phyloP scores from a whole-genome alignment of 2,888 invertebrate species.

The Onchidella celtica region DNA sequence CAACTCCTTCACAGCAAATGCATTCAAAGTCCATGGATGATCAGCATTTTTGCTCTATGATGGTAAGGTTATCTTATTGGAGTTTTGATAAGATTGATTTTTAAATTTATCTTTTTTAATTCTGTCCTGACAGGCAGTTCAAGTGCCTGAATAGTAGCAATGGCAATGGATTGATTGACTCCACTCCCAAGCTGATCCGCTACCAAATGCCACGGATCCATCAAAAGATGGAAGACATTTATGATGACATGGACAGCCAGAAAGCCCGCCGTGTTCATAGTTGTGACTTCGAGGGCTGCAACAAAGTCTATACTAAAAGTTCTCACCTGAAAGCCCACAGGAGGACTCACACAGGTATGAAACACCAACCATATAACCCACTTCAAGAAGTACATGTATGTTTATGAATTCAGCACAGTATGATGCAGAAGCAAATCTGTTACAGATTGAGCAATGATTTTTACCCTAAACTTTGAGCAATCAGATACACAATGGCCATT shows the following conservation, averaged over 20 bases:
- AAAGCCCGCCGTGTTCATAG: slow-evolving; percentile 74
- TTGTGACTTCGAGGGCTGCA: slow-evolving; percentile 81
- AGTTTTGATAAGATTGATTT: too few species aligned
- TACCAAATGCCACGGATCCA: slow-evolving; percentile 14
- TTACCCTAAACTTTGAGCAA: too few species aligned
- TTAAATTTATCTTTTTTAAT: not conserved
- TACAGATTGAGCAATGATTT: too few species aligned
- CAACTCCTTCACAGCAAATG: too few species aligned
- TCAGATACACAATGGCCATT: too few species aligned
- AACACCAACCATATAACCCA: too few species aligned
- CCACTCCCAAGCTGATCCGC: slow-evolving; percentile 8
- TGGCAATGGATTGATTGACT: not conserved
- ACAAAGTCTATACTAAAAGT: slow-evolving; percentile 84
- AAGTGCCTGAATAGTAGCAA: slow-evolving; percentile 33
- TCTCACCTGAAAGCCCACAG: slow-evolving; percentile 84
- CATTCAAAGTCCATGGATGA: too few species aligned
- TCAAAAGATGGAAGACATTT: slow-evolving; percentile 36
- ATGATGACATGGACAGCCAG: slow-evolving; percentile 58
- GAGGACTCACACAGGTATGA: slow-evolving; percentile 83
- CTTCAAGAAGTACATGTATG: too few species aligned
- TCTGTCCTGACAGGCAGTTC: slow-evolving; percentile 25
- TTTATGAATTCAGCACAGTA: too few species aligned
- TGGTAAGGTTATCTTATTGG: too few species aligned
- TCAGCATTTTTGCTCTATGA: too few species aligned
- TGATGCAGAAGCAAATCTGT: too few species aligned